phyloP scores from a whole-genome alignment of 2,888 invertebrate species.

The Synanthedon vespiformis region DNA sequence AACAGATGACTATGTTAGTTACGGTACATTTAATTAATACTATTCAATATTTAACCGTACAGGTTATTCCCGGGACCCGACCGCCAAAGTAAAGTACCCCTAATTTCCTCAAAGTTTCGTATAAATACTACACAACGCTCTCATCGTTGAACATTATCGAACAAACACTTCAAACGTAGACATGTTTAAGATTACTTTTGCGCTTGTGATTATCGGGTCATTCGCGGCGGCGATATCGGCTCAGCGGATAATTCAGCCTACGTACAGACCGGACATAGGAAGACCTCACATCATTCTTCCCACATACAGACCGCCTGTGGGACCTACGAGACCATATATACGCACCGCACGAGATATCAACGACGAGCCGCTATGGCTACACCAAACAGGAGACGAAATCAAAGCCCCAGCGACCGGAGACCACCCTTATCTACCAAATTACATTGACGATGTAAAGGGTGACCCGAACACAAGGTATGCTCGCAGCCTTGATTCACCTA shows the following conservation, averaged over 20 bases:
- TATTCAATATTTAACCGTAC: background rate
- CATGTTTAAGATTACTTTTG: background rate
- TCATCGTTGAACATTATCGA: background rate
- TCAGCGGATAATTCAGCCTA: background rate
- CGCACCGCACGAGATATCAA: background rate
- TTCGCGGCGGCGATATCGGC: background rate
- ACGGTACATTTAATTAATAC: background rate
- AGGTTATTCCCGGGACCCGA: background rate
- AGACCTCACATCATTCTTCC: background rate
- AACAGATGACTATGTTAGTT: background rate
- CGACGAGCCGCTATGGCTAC: background rate
- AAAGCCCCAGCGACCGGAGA: conserved; percentile 9
- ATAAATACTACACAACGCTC: background rate
- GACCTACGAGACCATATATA: background rate
- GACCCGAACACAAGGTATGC: conserved; percentile 10
- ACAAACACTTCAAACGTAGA: background rate
- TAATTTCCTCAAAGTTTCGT: background rate
- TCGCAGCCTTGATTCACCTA: conserved; percentile 6
- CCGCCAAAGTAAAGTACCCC: background rate
- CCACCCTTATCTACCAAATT: conserved; percentile 16
- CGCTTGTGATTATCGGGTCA: background rate
- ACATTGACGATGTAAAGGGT: conserved; percentile 19
- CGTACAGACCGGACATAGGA: background rate
- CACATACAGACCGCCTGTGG: background rate
- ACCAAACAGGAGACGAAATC: background rate